Evolutionary conservation across 2,797 vertebrate genomes (phyloP).

Genomic region (Malurus splendens): DNA sequence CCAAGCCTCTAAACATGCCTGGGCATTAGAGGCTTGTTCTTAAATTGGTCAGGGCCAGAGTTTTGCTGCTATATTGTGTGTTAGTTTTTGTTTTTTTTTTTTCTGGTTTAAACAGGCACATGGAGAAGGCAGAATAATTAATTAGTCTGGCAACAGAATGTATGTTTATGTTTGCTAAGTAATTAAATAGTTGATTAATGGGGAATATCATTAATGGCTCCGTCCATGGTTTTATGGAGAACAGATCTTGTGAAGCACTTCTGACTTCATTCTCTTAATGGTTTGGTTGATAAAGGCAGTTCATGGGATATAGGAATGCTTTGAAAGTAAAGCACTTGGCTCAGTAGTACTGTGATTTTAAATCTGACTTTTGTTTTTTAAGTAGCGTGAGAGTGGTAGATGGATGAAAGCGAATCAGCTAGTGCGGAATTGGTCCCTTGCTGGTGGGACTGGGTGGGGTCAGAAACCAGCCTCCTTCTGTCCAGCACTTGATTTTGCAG

Average conservation of each 20-base stretch:
- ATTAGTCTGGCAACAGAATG: neutral
- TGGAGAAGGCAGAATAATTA: neutral
- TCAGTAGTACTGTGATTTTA: neutral
- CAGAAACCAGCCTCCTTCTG: neutral
- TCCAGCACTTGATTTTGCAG: neutral
- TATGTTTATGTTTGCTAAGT: neutral
- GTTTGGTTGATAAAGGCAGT: neutral
- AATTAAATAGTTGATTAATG: neutral
- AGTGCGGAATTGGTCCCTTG: neutral
- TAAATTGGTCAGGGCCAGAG: neutral
- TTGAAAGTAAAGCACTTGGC: neutral
- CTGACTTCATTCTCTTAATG: neutral
- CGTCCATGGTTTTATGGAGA: neutral
- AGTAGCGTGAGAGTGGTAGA: neutral
- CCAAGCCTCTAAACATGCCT: neutral
- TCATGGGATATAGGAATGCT: neutral
- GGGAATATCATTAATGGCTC: neutral
- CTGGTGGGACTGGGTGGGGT: neutral
- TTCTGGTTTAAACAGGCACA: neutral
- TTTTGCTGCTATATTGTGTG: neutral
- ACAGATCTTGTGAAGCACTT: neutral
- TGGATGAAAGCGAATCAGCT: neutral
- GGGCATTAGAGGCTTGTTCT: neutral
- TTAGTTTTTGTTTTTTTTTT: neutral
- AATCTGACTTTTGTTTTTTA: neutral